Evolutionary conservation across 2,888 invertebrate species (phyloP).

Genomic region (Melipona bicolor): DNA sequence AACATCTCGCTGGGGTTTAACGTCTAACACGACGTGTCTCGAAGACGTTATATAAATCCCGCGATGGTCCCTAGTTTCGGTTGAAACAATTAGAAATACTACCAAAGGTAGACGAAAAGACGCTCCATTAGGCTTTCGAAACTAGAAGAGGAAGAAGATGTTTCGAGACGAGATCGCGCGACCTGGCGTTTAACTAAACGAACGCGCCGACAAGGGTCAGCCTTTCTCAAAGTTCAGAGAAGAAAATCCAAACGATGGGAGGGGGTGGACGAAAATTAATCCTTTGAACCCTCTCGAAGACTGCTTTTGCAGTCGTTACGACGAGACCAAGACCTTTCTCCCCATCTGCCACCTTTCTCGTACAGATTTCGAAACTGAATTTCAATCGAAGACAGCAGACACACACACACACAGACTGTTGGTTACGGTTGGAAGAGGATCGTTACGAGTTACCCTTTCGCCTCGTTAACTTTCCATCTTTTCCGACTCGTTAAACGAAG

Average conservation of each 20-base stretch:
- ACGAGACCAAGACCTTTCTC: constrained; percentile 28
- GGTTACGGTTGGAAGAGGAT: constrained; percentile 49
- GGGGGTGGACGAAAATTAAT: constrained; percentile 17
- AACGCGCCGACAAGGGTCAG: not conserved
- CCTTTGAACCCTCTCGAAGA: constrained; percentile 50
- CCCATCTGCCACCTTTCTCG: not conserved
- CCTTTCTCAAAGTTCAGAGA: not conserved
- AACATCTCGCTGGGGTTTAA: constrained; percentile 8
- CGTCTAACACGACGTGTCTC: constrained; percentile 4
- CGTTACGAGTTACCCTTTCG: constrained; percentile 29
- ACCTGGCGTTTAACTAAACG: not conserved
- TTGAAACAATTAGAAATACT: not conserved
- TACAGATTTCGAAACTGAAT: constrained; percentile 52
- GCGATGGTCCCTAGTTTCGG: not conserved
- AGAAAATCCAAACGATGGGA: constrained; percentile 29
- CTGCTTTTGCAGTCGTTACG: constrained; percentile 50
- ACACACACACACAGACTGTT: not conserved
- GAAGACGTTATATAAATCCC: not conserved
- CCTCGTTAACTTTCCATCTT: not conserved
- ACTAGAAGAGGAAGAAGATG: not conserved
- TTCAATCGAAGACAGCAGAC: constrained; percentile 56
- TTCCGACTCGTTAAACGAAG: constrained; percentile 46
- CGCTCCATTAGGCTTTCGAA: not conserved
- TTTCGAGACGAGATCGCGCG: constrained; percentile 8
- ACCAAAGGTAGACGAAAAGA: constrained; percentile 4